These are phyloP conservation scores for Egretta garzetta DNA, from an alignment of 2,113 vertebrate genomes.

Conservation along the genomic window DNA sequence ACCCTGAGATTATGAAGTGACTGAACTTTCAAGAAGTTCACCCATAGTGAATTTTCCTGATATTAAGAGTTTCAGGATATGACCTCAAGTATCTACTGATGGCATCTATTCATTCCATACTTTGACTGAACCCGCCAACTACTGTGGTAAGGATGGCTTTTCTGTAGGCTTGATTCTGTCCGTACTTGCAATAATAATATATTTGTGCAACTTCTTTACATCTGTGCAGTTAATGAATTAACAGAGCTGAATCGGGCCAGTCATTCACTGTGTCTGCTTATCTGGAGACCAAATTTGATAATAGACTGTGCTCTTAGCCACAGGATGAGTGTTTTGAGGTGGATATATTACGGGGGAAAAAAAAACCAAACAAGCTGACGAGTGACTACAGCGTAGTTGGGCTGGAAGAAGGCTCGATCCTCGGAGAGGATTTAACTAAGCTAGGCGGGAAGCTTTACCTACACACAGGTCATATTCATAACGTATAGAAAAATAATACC, in stretches of 20 bases:
- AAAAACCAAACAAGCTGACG: not conserved
- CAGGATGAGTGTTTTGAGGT: not conserved
- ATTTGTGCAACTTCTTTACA: not conserved
- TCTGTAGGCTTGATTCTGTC: not conserved
- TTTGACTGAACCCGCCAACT: not conserved
- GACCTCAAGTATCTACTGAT: not conserved
- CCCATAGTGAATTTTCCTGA: not conserved
- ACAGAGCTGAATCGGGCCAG: constrained; percentile 5
- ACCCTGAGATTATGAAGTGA: not conserved
- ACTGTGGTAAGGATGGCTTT: not conserved
- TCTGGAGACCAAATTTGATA: not conserved
- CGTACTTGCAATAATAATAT: not conserved
- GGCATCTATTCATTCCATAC: not conserved
- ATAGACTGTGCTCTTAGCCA: not conserved
- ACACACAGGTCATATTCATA: not conserved
- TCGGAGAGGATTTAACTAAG: not conserved
- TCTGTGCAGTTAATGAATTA: not conserved
- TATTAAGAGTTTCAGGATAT: not conserved
- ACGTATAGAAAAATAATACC: not conserved
- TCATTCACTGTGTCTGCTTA: not conserved
- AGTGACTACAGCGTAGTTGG: not conserved
- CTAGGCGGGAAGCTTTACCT: not conserved
- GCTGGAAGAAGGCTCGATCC: not conserved
- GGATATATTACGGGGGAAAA: not conserved
- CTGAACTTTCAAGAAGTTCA: not conserved